Conservation (phyloP, 2,888 invertebrate genomes). For the Ophion ventricosus region DNA sequence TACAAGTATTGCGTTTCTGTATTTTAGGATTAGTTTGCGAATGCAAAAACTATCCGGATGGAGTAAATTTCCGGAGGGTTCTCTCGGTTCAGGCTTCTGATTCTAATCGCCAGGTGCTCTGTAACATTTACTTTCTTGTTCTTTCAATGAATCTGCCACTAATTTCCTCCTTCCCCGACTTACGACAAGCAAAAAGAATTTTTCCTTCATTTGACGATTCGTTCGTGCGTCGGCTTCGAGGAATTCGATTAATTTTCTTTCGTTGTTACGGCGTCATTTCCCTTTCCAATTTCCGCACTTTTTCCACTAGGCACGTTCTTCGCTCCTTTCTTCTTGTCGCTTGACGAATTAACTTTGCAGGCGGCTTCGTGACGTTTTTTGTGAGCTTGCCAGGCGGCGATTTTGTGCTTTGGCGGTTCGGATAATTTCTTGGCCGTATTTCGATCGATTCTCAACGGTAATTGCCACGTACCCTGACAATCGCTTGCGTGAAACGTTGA, state of each 20-base stretch:
- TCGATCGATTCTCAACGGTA: constrained; percentile 74
- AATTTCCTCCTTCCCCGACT: background rate
- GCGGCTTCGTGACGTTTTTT: constrained; percentile 45
- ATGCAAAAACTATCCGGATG: background rate
- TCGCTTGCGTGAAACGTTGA: background rate
- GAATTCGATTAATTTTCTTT: background rate
- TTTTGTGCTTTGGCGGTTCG: constrained; percentile 66
- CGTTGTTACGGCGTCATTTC: background rate
- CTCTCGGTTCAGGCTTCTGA: background rate
- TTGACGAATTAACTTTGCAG: constrained; percentile 15
- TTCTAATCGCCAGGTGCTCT: background rate
- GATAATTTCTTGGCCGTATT: constrained; percentile 72
- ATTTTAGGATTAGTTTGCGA: constrained; percentile 31
- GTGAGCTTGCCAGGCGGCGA: constrained; percentile 70
- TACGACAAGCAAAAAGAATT: background rate
- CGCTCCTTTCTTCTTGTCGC: constrained; percentile 17
- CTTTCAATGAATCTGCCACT: background rate
- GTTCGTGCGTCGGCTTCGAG: too few relatives aligned
- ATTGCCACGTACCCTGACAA: constrained; percentile 72
- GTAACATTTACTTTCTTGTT: background rate
- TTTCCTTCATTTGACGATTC: too few relatives aligned
- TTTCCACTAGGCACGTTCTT: background rate
- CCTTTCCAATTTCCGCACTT: background rate
- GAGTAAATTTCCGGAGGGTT: background rate
- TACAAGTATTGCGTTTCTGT: constrained; percentile 15